Conservation (phyloP, 1,140 invertebrate genomes). For the Mamestra configurata region DNA sequence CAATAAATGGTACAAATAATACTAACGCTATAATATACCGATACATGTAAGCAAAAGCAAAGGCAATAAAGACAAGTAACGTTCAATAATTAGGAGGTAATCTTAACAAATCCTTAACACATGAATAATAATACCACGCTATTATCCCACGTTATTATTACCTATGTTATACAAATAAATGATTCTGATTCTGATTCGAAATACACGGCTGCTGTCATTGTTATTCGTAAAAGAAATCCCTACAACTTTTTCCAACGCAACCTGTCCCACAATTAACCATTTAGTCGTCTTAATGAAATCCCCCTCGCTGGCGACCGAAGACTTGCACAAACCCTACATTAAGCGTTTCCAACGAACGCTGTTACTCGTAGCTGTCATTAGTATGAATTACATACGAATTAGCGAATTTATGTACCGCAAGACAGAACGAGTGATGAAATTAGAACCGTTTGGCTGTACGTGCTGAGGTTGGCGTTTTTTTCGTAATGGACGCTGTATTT, state of each 20-base stretch:
- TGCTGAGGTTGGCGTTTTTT: conserved; percentile 19
- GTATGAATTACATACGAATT: conserved; percentile 51
- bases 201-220: background rate
- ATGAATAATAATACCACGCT: too few species aligned
- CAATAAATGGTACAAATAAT: too few species aligned
- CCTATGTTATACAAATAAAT: too few species aligned
- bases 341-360: conserved; percentile 42
- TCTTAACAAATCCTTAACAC: too few species aligned
- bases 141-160: too few species aligned
- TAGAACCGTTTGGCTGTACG: conserved; percentile 16
- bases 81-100: background rate
- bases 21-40: too few species aligned
- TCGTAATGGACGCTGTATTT: background rate
- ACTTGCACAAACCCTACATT: conserved; percentile 49
- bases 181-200: too few species aligned
- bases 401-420: conserved; percentile 49
- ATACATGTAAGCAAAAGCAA: too few species aligned
- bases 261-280: background rate
- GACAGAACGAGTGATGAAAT: conserved; percentile 36
- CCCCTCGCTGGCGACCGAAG: conserved; percentile 15
- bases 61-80: too few species aligned
- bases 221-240: background rate
- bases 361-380: conserved; percentile 50
- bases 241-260: conserved; percentile 6
- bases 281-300: conserved; percentile 37